A percentile compares a stretch with the other conserved stretches of the same genome.
Evolutionary conservation across 2,797 vertebrate genomes (phyloP).

Genomic region (Sparidentex hasta): DNA sequence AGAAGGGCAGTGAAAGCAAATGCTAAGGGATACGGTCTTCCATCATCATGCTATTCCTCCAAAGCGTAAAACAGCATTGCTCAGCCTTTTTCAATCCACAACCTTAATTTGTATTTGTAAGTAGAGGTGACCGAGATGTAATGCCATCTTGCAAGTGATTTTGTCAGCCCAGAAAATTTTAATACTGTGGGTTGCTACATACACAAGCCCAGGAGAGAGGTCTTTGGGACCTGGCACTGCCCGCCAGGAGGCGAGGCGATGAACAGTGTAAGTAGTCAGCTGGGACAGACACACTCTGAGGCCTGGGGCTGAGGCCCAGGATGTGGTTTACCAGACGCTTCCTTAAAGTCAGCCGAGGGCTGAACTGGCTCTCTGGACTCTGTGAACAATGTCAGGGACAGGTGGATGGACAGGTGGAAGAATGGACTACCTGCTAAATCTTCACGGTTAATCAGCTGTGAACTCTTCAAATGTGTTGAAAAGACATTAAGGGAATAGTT

Average conservation of each 20-base stretch:
- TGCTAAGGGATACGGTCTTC: slow-evolving; percentile 48
- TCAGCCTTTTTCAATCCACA: slow-evolving; percentile 56
- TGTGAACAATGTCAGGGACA: slow-evolving; percentile 82
- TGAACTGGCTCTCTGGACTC: slow-evolving; percentile 92
- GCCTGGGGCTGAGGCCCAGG: slow-evolving; percentile 92
- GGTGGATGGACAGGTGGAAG: slow-evolving; percentile 53
- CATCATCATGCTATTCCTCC: slow-evolving; percentile 7
- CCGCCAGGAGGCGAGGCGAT: slow-evolving; percentile 79
- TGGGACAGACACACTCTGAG: slow-evolving; percentile 90
- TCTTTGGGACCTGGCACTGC: slow-evolving; percentile 89
- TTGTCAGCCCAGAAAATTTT: slow-evolving; percentile 53
- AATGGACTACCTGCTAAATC: slow-evolving; percentile 3
- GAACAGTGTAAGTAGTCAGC: slow-evolving; percentile 90
- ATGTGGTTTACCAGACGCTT: slow-evolving; percentile 97
- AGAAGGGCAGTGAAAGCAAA: slow-evolving; percentile 51
- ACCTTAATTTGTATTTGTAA: slow-evolving; percentile 36
- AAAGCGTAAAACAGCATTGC: slow-evolving; percentile 39
- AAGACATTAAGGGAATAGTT: not conserved
- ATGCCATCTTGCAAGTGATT: slow-evolving; percentile 52
- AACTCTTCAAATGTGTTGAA: not conserved
- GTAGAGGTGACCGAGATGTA: slow-evolving; percentile 36
- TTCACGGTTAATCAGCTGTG: slow-evolving; percentile 14
- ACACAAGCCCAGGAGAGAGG: slow-evolving; percentile 97
- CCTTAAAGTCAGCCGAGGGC: slow-evolving; percentile 93
- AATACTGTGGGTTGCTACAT: slow-evolving; percentile 81